These are phyloP conservation scores for Columbina picui DNA, from an alignment of 2,113 vertebrate genomes.

Conservation along the genomic window DNA sequence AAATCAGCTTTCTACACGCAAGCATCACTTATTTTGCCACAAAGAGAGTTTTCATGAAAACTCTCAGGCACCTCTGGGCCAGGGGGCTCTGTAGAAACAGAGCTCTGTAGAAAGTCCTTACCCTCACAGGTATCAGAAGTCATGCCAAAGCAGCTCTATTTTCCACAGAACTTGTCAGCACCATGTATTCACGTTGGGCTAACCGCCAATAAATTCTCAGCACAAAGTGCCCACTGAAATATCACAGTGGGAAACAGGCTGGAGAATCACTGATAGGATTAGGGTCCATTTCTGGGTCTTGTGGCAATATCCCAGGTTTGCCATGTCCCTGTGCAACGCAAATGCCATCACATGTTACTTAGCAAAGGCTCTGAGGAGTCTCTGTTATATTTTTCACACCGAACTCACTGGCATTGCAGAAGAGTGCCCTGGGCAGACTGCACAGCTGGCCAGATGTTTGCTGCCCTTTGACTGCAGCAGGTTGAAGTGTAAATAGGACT, in stretches of 20 bases:
- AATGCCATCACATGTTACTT: rapidly evolving
- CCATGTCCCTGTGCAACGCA: not conserved
- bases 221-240: rapidly evolving
- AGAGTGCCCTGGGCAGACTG: not conserved
- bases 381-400: not conserved
- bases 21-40: not conserved
- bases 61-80: not conserved
- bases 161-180: not conserved
- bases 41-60: not conserved
- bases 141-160: not conserved
- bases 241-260: not conserved
- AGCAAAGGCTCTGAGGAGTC: not conserved
- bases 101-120: not conserved
- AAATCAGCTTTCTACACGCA: not conserved
- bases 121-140: not conserved
- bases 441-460: not conserved
- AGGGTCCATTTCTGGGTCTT: not conserved
- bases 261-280: rapidly evolving
- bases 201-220: not conserved
- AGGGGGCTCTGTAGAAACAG: not conserved
- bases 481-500: not conserved
- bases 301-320: not conserved
- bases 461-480: not conserved
- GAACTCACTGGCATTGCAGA: not conserved
- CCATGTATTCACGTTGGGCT: rapidly evolving